Conservation (phyloP, 2,797 vertebrate genomes). For the Borostomias antarcticus region DNA sequence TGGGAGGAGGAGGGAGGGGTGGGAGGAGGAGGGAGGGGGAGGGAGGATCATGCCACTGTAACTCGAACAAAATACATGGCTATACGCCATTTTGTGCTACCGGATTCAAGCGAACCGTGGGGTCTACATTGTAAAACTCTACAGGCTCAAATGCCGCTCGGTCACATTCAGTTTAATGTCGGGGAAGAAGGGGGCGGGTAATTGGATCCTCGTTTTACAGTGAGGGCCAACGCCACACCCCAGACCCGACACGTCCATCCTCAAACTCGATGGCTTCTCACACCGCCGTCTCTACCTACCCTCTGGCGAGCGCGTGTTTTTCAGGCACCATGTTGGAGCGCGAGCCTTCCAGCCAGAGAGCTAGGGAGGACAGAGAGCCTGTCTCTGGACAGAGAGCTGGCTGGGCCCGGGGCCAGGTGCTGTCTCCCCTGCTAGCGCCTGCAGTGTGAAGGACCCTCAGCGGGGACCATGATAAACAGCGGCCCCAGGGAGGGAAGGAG, state of each 20-base stretch:
- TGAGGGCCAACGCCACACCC: background rate
- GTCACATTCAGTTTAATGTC: too few relatives aligned
- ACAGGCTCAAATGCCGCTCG: too few relatives aligned
- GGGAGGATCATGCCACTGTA: background rate
- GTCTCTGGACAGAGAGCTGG: conserved; percentile 50
- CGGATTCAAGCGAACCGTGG: too few relatives aligned
- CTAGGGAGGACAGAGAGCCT: conserved; percentile 64
- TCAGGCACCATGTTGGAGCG: conserved; percentile 51
- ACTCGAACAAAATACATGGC: background rate
- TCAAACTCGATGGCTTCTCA: too few relatives aligned
- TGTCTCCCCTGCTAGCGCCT: conserved; percentile 11
- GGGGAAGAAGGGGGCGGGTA: too few relatives aligned
- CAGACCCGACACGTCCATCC: too few relatives aligned
- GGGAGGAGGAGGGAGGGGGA: background rate
- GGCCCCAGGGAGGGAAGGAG: conserved; percentile 34
- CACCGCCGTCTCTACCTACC: too few relatives aligned
- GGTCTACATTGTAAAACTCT: too few relatives aligned
- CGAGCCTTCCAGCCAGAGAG: conserved; percentile 30
- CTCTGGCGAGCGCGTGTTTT: too few relatives aligned
- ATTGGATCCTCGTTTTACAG: too few relatives aligned
- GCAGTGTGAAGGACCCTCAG: conserved; percentile 54
- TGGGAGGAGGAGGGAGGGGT: background rate
- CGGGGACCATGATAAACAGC: conserved; percentile 72
- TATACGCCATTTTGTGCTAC: too few relatives aligned
- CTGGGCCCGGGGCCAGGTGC: conserved; percentile 59